Base-by-base conservation (phyloP, 2,797 vertebrate species). In the Sebastes hubbsi region DNA sequence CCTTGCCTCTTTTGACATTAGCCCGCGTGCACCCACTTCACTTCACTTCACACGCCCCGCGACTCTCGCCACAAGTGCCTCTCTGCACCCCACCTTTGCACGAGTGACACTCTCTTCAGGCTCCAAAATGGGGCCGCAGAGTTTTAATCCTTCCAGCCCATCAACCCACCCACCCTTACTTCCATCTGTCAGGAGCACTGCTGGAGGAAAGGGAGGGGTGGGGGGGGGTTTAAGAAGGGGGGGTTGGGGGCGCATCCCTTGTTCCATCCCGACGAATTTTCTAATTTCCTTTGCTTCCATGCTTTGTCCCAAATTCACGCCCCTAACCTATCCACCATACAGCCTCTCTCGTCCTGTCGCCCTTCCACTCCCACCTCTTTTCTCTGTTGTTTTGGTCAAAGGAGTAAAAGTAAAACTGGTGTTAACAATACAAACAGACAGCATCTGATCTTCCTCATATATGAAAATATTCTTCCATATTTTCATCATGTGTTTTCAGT, bases 121-220 rank as follows among this genome's bases (percentile, higher is more conserved):
- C 87, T 91, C 72, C 87, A 91, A 94, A 95, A 92, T 81, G 87
- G 86, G 87, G 86, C 88, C 81, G 91, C 84, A 78, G 84, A 90
- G 90, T 93, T 95, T 94, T 95, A 95, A 96, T 95, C 92, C 93
- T 91, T 86, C 78, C 83, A 89, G 85, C 89, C 88, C 89, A 46
- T 85, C 93, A 86, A 91, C 74, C 87, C 93, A 86, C 91, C 88
- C 92, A 88, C 91, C 93, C 91, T 87, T 75, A 72, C 93, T 89
- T 93, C 96, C 95, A 95, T 96, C 95, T 96, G 96, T 94, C 94
- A 95, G 92, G 75, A 91, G 91, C 91, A 89, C 93, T 91, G 91
- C 93, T 94, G 91, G 91, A 93, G 91, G 88, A 81, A 81, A 86
- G 24, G 24, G 24, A 42, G 4, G 75, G 20, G 77, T 24, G 78